Evolutionary conservation across 2,888 invertebrate species (phyloP), one percentile per base, ranked within the genome.

Genomic region (Trisateles emortualis): DNA sequence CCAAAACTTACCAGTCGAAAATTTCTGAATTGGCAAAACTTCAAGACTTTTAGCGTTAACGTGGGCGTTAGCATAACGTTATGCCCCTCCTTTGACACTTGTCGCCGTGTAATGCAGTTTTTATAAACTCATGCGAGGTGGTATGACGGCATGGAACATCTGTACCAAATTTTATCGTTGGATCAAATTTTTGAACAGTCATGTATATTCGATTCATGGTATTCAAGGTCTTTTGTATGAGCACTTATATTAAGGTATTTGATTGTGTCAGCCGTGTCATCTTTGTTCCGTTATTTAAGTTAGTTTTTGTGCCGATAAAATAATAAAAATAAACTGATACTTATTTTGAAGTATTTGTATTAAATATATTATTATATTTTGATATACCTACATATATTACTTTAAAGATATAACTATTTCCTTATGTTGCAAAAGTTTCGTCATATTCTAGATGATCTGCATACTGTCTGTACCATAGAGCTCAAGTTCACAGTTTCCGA

Each of bases 161-260:
- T 65, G 65, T 50, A 68, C 62, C 59, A 68, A 63, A 66, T 68
- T 72, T 71, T 71, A 66, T 68, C 38, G 54, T 53, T 38, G 65
- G 54, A 58, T 74, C 60, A 62, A 64, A 53, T 70, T 68, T n/a
- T 55, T 67, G 60, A 60, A 50, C 45, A 19, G 62, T 66, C 64
- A 67, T 67, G 62, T 59, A 65, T 59, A 62, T 59, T 65, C 64
- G 55, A 59, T 48, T 48, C 40, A 60, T 55, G 30, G 35, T 55
- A 39, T 43, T 59, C 45, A 51, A 57, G 61, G 48, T 62, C 66
- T 45, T 68, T 61, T 68, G 36, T 60, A 45, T 48, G 54, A 50
- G 59, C 36, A 4, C 48, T 44, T 68, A 46, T 59, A 50, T 59
- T 58, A 42, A 56, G 32, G 47, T 63, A 35, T 55, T 39, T 52